Evolutionary conservation across 2,888 invertebrate genomes (phyloP), one percentile per base, ranked within the genome.

Genomic region (Alloplasta piceator): DNA sequence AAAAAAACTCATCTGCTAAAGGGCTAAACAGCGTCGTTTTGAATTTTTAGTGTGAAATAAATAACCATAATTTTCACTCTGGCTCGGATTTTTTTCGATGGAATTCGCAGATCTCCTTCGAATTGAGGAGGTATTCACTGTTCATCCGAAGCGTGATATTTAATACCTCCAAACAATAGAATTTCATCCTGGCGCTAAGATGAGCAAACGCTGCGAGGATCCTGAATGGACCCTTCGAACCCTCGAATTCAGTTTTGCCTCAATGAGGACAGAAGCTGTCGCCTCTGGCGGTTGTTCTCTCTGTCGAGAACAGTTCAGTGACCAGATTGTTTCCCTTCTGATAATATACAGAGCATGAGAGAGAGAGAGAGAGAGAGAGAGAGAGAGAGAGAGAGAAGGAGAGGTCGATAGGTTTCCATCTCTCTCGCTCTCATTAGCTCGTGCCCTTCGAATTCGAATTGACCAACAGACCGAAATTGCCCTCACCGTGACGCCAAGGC

Each of bases 391-490:
- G 26, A 26, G 26, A 26, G 26, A 26, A 3, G 3, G 3, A 26
- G 26, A 2, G 26, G 26, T 26, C 26, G 26, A 26, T 26, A 26
- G 26, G 3, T 26, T 26, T 26, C 26, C 3, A 26, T 26, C 14
- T 48, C 46, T 38, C 64, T 64, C 50, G n/a, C n/a, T 48, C 52
- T 26, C 56, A 14, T 48, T 41, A 7, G n/a, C 60, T 66, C 50
- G 46, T 26, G 5, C 12, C 50, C 50, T 75, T 41, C 7, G 41
- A 66, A 66, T 75, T 67, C 58, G 58, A 64, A 64, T 60, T 52
- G 60, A 75, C 66, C 55, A 63, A 68, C 72, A 39, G 58, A 76
- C 72, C 76, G 72, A 75, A 76, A 76, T 72, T 76, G 56, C 55
- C 7, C 67, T 58, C 71, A 48, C 61, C 72, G 46, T 68, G 72